A percentile compares a stretch with the other conserved stretches of the same genome.
phyloP scores from a whole-genome alignment of 30 jellyfish, hydroid and myxozoan species.

The Turritopsis rubra region DNA sequence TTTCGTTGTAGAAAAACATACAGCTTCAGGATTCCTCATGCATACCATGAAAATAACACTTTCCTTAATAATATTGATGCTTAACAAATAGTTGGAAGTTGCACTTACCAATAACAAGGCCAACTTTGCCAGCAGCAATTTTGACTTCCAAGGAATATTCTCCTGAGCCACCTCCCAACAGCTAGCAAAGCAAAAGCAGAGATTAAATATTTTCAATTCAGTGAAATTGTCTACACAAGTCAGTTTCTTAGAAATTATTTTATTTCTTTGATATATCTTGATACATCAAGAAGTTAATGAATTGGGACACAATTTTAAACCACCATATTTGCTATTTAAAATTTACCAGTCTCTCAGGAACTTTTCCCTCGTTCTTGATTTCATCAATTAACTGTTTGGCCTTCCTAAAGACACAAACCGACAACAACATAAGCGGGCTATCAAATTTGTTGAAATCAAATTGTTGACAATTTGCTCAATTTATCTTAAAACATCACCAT shows the following conservation, averaged over 20 bases:
- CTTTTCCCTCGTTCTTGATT: slow-evolving; percentile 86
- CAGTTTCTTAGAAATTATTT: too few species aligned
- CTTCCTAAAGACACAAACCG: slow-evolving; percentile 36
- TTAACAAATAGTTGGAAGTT: not conserved
- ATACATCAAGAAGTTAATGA: not conserved
- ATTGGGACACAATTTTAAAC: not conserved
- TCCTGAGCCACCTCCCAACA: slow-evolving; percentile 50
- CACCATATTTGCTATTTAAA: not conserved
- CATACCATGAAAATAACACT: not conserved
- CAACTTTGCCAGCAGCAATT: slow-evolving; percentile 94
- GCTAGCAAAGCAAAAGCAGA: not conserved
- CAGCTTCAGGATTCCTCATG: too few species aligned
- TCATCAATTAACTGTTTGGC: slow-evolving; percentile 59
- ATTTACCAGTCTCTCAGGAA: slow-evolving; percentile 84
- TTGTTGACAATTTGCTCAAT: not conserved
- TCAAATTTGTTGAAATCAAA: too few species aligned
- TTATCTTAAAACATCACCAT: too few species aligned
- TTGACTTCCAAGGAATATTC: slow-evolving; percentile 76
- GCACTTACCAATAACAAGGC: slow-evolving; percentile 78
- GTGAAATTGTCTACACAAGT: too few species aligned
- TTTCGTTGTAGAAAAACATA: too few species aligned
- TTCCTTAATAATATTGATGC: not conserved
- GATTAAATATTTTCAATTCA: too few species aligned
- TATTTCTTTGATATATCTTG: not conserved
- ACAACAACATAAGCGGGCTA: too few species aligned